Evolutionary conservation across 64 coral and sea anemone species (phyloP), one percentile per base, ranked within the genome.

Genomic region (Astreopora myriophthalma): DNA sequence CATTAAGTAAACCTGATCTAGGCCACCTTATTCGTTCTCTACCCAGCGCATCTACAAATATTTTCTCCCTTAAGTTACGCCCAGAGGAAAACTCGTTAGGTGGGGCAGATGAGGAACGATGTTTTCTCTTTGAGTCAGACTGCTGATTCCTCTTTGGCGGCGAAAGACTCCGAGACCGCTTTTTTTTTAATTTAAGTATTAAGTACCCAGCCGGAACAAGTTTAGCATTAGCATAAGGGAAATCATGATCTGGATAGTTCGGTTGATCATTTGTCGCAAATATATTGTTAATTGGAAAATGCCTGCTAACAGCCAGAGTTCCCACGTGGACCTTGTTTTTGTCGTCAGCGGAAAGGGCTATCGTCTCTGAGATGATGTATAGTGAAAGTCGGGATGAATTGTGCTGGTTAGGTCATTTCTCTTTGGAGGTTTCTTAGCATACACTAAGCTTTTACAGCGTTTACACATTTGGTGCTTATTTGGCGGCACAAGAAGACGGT

Each of bases 321-420:
- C 63, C 63, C 27, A 67, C n/a, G n/a, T 67, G n/a, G 63, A 67
- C n/a, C 63, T 67, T 67, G 63, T 3, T 67, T 29, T 67, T 67
- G 63, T 67, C 63, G 11, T 67, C 63, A 7, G 63, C n/a, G n/a
- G 63, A 67, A 67, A 67, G n/a, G 63, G n/a, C 63, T 67, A 26
- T 67, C 27, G 63, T 67, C 63, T 67, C 63, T 67, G 8, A 67
- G 63, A 19, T 67, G 63, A 67, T 27, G 63, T 67, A 28, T 67
- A 67, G 63, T 67, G n/a, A 67, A 67, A 67, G n/a, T 67, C 63
- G n/a, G 63, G n/a, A 29, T 67, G 63, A 26, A 67, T 67, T 67
- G 23, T 67, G 27, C 63, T 67, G 22, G 63, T 67, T 16, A 67
- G 63, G 63, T 67, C 63, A 67, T 67, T 67, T 67, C 63, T 67